Evolutionary conservation across 2,888 invertebrate species (phyloP), one percentile per base, ranked within the genome.

Genomic region (Incurvaria masculella): DNA sequence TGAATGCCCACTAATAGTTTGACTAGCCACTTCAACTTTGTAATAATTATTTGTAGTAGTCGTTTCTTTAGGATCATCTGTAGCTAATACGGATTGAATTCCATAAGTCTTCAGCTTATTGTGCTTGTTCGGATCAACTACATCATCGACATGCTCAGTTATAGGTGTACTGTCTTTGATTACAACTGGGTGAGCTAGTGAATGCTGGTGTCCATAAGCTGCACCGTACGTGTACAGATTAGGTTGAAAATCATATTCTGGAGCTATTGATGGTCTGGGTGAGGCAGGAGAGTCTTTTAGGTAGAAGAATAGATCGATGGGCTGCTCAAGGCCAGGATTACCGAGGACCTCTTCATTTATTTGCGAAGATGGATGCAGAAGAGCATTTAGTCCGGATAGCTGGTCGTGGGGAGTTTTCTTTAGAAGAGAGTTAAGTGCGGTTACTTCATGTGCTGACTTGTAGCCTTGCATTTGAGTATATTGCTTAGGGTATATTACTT

Each of bases 401-500:
- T 83, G 82, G 33, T 72, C 69, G 33, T 66, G 67, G 1, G 81
- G 79, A 11, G 66, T 63, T 58, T 80, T 79, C 2, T 72, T 72
- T 16, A 82, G 55, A 41, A 82, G 55, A 11, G 74, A 68, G 53
- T 70, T 78, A 1, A 82, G 58, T 8, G 72, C 65, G 39, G 70
- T 63, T 10, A 81, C 66, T 42, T 76, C 72, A 51, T 71, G 65
- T 2, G 65, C 59, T 2, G 74, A 66, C 50, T 69, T 63, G 38
- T 72, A 72, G 11, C 55, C 56, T 42, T 72, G 63, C 64, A 64
- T 64, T 58, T 69, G 68, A 27, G 54, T 57, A 44, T 66, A 68
- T 21, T 69, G 63, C 56, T 72, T 72, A 1, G 72, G 69, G 46
- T 68, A 69, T 2, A 66, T 58, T 40, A 64, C 66, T 46, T 68